Conservation (phyloP, 2,113 vertebrate genomes). For the Nibea albiflora region DNA sequence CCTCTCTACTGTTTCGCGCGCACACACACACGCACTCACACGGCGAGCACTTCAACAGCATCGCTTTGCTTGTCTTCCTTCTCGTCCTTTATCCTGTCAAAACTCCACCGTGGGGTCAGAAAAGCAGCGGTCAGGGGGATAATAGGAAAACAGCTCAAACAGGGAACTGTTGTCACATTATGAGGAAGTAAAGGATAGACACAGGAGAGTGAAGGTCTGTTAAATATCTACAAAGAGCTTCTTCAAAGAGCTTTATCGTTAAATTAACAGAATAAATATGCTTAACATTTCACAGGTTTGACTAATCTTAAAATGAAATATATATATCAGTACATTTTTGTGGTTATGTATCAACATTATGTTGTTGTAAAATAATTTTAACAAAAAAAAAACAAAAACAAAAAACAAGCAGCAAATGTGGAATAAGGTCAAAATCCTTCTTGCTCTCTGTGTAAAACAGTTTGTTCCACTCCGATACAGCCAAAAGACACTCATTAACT, state of each 20-base stretch:
- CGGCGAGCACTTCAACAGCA: conserved; percentile 31
- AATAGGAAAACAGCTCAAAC: conserved; percentile 76
- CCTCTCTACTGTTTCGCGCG: conserved; percentile 12
- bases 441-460: conserved; percentile 56
- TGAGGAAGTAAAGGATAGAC: conserved; percentile 41
- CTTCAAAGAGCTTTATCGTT: background rate
- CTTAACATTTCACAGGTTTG: background rate
- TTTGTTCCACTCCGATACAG: conserved; percentile 65
- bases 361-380: background rate
- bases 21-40: conserved; percentile 3
- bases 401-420: background rate
- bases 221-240: background rate
- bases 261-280: background rate
- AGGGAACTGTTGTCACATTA: conserved; percentile 76
- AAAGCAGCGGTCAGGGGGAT: conserved; percentile 71
- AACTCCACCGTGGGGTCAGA: conserved; percentile 75
- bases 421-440: conserved; percentile 47
- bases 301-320: background rate
- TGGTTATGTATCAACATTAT: background rate
- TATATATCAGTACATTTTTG: background rate
- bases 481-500: conserved; percentile 78
- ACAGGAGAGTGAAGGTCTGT: conserved; percentile 12
- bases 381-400: background rate
- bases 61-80: conserved; percentile 60
- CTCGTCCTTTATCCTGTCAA: conserved; percentile 68